phyloP scores from a whole-genome alignment of 2,888 invertebrate species.

The Zhuqinia jingwanae region DNA sequence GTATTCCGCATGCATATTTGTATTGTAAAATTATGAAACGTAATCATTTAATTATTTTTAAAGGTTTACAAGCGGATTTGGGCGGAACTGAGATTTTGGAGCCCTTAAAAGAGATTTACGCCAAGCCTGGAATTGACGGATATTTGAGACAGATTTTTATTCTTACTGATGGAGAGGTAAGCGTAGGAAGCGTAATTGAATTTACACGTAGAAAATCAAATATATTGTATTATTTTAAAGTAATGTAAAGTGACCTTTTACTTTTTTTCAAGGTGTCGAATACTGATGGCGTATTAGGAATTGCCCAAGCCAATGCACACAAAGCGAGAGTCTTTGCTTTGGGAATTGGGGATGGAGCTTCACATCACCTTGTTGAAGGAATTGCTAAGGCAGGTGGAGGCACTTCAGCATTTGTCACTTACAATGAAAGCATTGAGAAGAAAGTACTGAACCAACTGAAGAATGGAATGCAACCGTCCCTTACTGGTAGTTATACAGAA shows the following conservation, averaged over 20 bases:
- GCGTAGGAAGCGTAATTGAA: no score
- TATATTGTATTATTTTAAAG: no score
- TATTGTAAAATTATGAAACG: background rate
- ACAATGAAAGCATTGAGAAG: constrained; percentile 79
- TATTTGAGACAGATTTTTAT: constrained; percentile 80
- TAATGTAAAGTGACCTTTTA: no score
- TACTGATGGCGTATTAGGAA: constrained; percentile 79
- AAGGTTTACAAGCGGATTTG: constrained; percentile 79
- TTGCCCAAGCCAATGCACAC: constrained; percentile 79
- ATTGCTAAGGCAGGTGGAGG: constrained; percentile 81
- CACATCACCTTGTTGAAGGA: constrained; percentile 80
- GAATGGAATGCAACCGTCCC: constrained; percentile 78
- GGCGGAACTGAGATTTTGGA: constrained; percentile 80
- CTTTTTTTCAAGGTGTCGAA: no score
- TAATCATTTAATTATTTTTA: background rate
- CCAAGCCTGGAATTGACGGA: constrained; percentile 73
- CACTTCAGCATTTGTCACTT: constrained; percentile 80
- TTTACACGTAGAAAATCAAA: no score
- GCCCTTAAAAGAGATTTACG: constrained; percentile 79
- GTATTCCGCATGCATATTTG: no score
- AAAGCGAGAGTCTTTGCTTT: constrained; percentile 80
- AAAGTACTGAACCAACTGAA: constrained; percentile 79
- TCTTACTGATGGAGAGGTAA: constrained; percentile 81
- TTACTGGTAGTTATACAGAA: no score
- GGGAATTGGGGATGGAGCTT: constrained; percentile 80